Percentiles rank a stretch among this genome's conserved stretches.
phyloP scores from a whole-genome alignment of 2,113 vertebrate species.

The Bettongia penicillata region DNA sequence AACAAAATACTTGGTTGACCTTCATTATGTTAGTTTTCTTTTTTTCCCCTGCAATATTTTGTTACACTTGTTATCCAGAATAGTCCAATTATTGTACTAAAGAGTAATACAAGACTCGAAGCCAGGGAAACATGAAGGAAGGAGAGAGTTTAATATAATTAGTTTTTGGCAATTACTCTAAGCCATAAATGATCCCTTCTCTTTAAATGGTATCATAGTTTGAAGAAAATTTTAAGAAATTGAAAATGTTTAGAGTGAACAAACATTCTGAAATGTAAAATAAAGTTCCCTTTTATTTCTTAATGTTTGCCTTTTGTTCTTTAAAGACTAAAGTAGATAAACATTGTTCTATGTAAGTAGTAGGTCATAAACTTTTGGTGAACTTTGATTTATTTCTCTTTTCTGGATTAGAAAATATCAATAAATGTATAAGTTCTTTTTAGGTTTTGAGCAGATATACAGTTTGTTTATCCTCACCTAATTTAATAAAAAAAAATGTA shows the following conservation, averaged over 20 bases:
- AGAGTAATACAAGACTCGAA: neutral
- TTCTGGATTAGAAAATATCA: conserved; percentile 62
- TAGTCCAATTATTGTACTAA: neutral
- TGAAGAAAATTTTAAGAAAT: neutral
- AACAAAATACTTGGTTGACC: neutral
- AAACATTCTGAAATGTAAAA: neutral
- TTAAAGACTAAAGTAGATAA: conserved; percentile 52
- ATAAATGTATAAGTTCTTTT: conserved; percentile 49
- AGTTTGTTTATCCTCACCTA: conserved; percentile 35
- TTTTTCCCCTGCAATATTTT: neutral
- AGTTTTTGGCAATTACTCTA: conserved; percentile 12
- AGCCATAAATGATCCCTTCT: neutral
- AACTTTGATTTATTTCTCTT: conserved; percentile 65
- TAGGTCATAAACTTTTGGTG: conserved; percentile 59
- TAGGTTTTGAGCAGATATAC: conserved; percentile 27
- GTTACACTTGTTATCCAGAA: neutral
- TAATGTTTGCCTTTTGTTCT: conserved; percentile 32
- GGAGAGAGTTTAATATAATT: neutral
- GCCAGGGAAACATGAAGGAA: neutral
- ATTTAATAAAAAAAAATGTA: conserved; percentile 29
- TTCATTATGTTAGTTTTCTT: neutral
- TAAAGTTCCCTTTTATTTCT: conserved; percentile 24
- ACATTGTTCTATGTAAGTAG: conserved; percentile 51
- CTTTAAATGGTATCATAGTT: neutral
- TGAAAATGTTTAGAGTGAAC: neutral